Percentiles rank a stretch among this genome's conserved stretches.
Conservation (phyloP, 2,113 vertebrate genomes). For the Panthera uncia region DNA sequence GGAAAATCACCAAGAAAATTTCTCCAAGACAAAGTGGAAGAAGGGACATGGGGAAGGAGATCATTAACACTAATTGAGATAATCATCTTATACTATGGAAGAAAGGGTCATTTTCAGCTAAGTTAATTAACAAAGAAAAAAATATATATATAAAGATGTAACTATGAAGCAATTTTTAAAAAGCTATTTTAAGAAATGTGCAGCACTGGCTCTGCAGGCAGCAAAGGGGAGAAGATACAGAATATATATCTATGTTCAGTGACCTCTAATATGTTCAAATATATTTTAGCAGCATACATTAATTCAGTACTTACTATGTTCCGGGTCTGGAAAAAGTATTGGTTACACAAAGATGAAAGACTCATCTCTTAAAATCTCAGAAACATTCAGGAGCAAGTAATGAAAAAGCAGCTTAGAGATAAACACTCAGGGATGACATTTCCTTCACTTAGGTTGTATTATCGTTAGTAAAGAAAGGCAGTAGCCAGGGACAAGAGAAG, state of each 20-base stretch:
- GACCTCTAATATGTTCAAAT: not conserved
- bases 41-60: not conserved
- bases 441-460: not conserved
- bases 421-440: not conserved
- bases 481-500: not conserved
- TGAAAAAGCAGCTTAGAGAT: not conserved
- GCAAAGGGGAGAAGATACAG: not conserved
- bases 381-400: not conserved
- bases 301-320: not conserved
- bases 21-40: not conserved
- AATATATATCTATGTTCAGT: not conserved
- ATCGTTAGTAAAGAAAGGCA: not conserved
- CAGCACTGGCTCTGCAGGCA: not conserved
- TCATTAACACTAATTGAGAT: constrained; percentile 37
- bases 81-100: constrained; percentile 19
- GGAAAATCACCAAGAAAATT: constrained; percentile 39
- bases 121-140: not conserved
- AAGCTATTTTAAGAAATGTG: not conserved
- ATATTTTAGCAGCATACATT: not conserved
- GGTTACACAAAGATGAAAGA: not conserved
- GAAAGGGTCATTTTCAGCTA: not conserved
- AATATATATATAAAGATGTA: not conserved
- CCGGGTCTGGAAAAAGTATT: not conserved
- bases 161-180: not conserved
- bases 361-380: not conserved